Evolutionary conservation across 2,797 vertebrate species (phyloP), one percentile per base, ranked within the genome.

Genomic region (Pagetopsis macropterus): DNA sequence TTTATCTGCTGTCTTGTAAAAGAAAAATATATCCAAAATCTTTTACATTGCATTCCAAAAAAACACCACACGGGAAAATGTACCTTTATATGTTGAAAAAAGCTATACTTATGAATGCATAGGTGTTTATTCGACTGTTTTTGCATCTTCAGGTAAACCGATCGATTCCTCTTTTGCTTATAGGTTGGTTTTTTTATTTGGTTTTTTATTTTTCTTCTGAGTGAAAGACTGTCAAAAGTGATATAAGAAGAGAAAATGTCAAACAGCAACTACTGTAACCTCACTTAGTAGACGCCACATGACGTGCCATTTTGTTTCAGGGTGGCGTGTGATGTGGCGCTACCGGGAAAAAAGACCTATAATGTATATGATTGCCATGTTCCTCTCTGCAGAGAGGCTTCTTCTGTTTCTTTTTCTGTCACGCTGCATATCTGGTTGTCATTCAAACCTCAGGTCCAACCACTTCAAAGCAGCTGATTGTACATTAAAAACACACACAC

Each of bases 361-460:
- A 41, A 79, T 75, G 85, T 84, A 65, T 68, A 60, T 71, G 82
- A 82, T 84, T 72, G 89, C 90, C 79, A 87, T 75, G 83, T 82
- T 89, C 78, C 85, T 87, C 87, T 91, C 81, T 54, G 68, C 63
- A 12, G 58, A 85, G 87, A 77, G 40, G 46, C 16, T 6, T 86
- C 19, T 43, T 70, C 76, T 76, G 71, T 80, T 82, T 78, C 70
- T 76, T 40, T 75, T 59, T 58, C 64, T 73, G 78, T 91, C 89
- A 88, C 74, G 89, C 91, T 92, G 91, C 90, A 88, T 89, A 87
- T 91, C 88, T 85, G 89, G 91, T 91, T 90, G 91, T 94, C 93
- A 91, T 86, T 88, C 89, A 90, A 93, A 93, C 93, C 94, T 95
- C 94, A 95, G 94, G 94, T 93, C 92, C 86, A 76, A 93, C 88